Evolutionary conservation across 2,888 invertebrate species (phyloP), one percentile per base, ranked within the genome.

Genomic region (Yponomeuta malinellus): DNA sequence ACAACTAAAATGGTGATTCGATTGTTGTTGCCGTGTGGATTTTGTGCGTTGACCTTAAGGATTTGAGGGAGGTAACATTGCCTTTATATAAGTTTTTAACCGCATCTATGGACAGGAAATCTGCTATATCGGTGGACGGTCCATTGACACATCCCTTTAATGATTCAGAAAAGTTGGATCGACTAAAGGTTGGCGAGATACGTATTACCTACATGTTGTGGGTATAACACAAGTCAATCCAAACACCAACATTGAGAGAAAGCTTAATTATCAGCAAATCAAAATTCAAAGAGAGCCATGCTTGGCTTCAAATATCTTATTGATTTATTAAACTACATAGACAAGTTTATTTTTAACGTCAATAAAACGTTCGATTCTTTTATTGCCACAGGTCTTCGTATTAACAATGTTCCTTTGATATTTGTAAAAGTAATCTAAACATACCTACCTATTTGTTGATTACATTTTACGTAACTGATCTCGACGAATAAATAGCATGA

Each of bases 1-100:
- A 68, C 68, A 68, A 68, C 4, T 68, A 48, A 23, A 23, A 3
- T 67, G n/a, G 67, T 67, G 68, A n/a, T 68, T 43, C 37, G 23
- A 48, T 68, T 68, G 48, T 48, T 67, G 67, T n/a, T 67, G 31
- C 37, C 9, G 37, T 67, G 67, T 37, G 37, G 67, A 33, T n/a
- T 67, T 33, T 65, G 65, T 29, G 33, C 33, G 15, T 10, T 43
- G 67, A 10, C 68, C 48, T 68, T 52, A n/a, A 29, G 68, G 68
- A 68, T 48, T 52, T 52, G 48, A 10, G 15, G 68, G 52, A 68
- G 68, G 68, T 68, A 68, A 29, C 52, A 8, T 52, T 12, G 52
- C 10, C 12, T 66, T 31, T 23, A 23, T 43, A 67, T 12, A 10
- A 15, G n/a, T 67, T 67, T 67, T 43, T 65, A 31, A 43, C 9